Base-by-base conservation (phyloP, 92 coral and sea anemone genomes). In the Metridium senile region DNA sequence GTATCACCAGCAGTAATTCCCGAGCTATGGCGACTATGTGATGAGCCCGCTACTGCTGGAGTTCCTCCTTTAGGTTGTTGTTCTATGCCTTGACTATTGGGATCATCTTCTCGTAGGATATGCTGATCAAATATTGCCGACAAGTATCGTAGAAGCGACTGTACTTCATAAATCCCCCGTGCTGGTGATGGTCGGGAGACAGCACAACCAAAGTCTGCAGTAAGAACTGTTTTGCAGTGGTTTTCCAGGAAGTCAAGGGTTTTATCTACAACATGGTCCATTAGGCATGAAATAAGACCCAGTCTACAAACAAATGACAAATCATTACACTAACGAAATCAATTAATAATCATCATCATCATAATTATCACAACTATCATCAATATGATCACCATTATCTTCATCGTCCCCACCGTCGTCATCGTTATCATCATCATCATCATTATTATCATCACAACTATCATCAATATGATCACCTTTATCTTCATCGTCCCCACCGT, bases 1-100 rank as follows among this genome's bases (percentile, higher is more conserved):
- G 93, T 87, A 84, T 96, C 99, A 78, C 93, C 91, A 21, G 99
- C 95, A 0, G 93, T 72, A 43, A 96, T 87, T 26, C 96, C 94
- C 1, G 97, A 93, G 63, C 93, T 96, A 19, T 84, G 79, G 33
- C 97, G 81, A 81, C 99, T 96, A 58, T 95, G 91, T 35, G 66
- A 51, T 19, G 91, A 76, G 35, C 90, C 82, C 20, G 90, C 76
- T 46, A 71, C 35, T 0, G 99, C 93, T 54, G 58, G n/a, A 8
- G 76, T 56, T 10, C 84, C 77, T 52, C 76, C 77, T 52, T 65
- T 81, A 9, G 84, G 90, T 52, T 88, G 90, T 52, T 88, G 90
- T 74, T 87, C 81, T 34, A 85, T 47, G 26, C 82, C 81, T 46
- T 80, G 79, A 19, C 81, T 39, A 39, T 13, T 77, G 25, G 89